Conservation (phyloP, 2,888 invertebrate species). For the Lasiommata megera region DNA sequence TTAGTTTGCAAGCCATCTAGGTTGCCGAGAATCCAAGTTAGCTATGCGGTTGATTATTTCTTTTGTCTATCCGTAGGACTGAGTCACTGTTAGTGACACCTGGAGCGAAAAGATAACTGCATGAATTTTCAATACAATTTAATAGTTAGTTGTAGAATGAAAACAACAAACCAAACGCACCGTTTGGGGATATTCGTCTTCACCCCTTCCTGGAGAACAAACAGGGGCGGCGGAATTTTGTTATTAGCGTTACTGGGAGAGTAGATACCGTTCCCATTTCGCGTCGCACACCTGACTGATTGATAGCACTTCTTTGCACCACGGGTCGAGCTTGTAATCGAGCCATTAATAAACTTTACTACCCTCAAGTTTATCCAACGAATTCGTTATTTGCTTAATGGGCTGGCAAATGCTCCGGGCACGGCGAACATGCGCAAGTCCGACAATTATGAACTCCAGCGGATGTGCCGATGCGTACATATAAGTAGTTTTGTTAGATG, state of each 20-base stretch:
- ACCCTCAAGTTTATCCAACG: conserved; percentile 77
- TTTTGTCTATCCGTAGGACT: too few relatives aligned
- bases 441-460: conserved; percentile 14
- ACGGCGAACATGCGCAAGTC: conserved; percentile 10
- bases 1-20: too few relatives aligned
- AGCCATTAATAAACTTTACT: conserved; percentile 81
- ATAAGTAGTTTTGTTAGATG: neutral
- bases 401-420: conserved; percentile 66
- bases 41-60: too few relatives aligned
- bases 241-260: conserved; percentile 78
- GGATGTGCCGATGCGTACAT: conserved; percentile 6
- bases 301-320: conserved; percentile 81
- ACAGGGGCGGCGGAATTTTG: conserved; percentile 79
- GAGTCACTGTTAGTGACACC: too few relatives aligned
- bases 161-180: conserved; percentile 46
- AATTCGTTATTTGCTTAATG: conserved; percentile 80
- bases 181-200: conserved; percentile 67
- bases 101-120: too few relatives aligned
- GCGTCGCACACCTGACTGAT: conserved; percentile 80
- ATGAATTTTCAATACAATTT: neutral
- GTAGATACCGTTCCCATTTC: conserved; percentile 65
- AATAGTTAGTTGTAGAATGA: conserved; percentile 1
- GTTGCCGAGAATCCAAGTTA: too few relatives aligned
- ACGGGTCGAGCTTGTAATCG: conserved; percentile 81
- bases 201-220: conserved; percentile 75